Percentiles rank a stretch among this genome's conserved stretches.
Conservation (phyloP, 2,797 vertebrate species). For the Bryconaethiops microstoma region DNA sequence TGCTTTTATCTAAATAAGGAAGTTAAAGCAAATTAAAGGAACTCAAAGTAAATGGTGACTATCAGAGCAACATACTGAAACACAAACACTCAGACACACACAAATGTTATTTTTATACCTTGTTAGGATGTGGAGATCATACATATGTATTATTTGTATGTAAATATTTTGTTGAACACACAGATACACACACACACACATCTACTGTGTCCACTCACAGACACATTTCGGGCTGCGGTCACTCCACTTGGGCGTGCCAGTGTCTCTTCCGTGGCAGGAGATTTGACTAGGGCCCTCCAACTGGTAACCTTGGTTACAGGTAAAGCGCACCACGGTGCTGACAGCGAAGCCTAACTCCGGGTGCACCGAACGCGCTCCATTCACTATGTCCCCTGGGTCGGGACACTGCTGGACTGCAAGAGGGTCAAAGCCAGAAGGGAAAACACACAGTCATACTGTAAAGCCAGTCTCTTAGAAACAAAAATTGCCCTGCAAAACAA, state of each 20-base stretch:
- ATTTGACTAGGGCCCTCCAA: conserved; percentile 88
- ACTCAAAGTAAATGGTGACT: too few relatives aligned
- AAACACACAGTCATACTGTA: conserved; percentile 5
- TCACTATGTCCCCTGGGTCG: conserved; percentile 89
- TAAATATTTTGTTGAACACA: neutral
- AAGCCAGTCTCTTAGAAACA: conserved; percentile 2
- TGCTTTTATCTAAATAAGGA: too few relatives aligned
- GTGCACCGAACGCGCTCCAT: conserved; percentile 85
- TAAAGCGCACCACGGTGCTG: conserved; percentile 88
- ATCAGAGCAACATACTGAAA: too few relatives aligned
- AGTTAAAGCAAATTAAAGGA: too few relatives aligned
- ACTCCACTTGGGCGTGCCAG: conserved; percentile 91
- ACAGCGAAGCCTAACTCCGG: conserved; percentile 87
- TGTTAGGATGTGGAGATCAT: too few relatives aligned
- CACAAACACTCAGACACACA: neutral
- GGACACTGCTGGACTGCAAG: conserved; percentile 87
- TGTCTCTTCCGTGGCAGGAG: conserved; percentile 90
- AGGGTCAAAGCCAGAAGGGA: conserved; percentile 32
- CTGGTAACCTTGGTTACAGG: conserved; percentile 90
- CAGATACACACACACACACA: conserved; percentile 2
- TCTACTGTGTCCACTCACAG: conserved; percentile 78
- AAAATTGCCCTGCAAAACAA: neutral
- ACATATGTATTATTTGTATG: neutral
- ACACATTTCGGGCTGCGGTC: conserved; percentile 93
- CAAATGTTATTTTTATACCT: neutral